A percentile compares a stretch with the other conserved stretches of the same genome.
phyloP scores from a whole-genome alignment of 2,797 vertebrate species.

The Enteromius afrohamiltoni region DNA sequence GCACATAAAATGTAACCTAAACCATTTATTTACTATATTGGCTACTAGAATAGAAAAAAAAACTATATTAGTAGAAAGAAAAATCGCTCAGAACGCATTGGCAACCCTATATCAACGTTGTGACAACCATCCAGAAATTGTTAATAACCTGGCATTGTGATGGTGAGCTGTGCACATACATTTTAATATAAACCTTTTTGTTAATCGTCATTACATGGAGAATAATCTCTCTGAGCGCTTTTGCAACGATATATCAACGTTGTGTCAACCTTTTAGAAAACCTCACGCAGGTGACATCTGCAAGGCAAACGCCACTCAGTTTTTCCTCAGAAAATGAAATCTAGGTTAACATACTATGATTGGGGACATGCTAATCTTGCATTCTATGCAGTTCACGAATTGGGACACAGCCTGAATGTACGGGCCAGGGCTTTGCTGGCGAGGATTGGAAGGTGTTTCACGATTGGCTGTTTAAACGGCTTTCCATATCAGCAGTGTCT shows the following conservation, averaged over 20 bases:
- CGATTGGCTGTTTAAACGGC: constrained; percentile 35
- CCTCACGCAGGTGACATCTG: not conserved
- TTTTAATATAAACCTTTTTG: not conserved
- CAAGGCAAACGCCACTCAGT: not conserved
- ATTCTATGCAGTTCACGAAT: constrained; percentile 13
- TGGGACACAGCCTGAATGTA: not conserved
- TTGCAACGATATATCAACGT: not conserved
- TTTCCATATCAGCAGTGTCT: constrained; percentile 46
- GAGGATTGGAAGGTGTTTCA: constrained; percentile 43
- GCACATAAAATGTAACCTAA: not conserved
- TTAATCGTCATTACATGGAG: not conserved
- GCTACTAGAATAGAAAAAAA: not conserved
- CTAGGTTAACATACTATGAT: not conserved
- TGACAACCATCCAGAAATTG: not conserved
- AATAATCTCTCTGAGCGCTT: not conserved
- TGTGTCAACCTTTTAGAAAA: not conserved
- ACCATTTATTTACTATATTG: not conserved
- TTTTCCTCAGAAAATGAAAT: not conserved
- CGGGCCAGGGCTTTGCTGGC: constrained; percentile 1
- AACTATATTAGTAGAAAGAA: not conserved
- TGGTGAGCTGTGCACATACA: not conserved
- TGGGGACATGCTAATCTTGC: constrained; percentile 1
- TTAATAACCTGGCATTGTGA: not conserved
- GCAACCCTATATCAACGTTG: not conserved
- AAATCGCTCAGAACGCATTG: not conserved